Evolutionary conservation across 92 coral and sea anemone genomes (phyloP), one percentile per base, ranked within the genome.

Genomic region (Epizoanthus fatuus): DNA sequence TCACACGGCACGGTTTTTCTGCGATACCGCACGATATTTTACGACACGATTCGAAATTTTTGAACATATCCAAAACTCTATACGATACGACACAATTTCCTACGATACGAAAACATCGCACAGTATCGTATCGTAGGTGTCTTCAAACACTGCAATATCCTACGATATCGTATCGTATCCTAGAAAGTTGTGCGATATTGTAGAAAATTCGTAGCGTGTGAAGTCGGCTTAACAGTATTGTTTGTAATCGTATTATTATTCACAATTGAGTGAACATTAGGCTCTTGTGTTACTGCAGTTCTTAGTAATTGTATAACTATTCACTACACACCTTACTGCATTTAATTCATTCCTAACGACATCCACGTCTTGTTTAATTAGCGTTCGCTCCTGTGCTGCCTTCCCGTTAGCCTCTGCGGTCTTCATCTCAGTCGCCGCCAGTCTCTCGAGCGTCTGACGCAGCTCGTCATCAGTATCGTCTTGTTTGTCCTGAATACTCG

Each of bases 401-500:
- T 93, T 94, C 72, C 94, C 91, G 47, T 95, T 92, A 10, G 99
- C 99, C 58, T 95, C 97, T 35, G 95, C 96, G 70, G 99, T 95
- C 74, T 97, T 97, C 86, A 69, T 79, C 84, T 97, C 95, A 76
- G 99, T 97, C 22, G 99, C 99, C 20, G 90, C 92, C 11, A 97
- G 90, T 64, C 99, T 81, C 39, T 90, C 91, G n/a, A 97, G 85
- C 29, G 98, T 97, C 45, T 91, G 82, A 4, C 62, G 62, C 38
- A 97, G 82, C 74, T 97, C 98, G 35, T 89, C 93, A 81, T 97
- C 97, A n/a, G 99, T 97, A 63, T 97, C 99, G 37, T 97, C 94
- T 71, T 97, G 99, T 87, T 97, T 97, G 44, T 86, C 82, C 37
- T 97, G 99, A 63, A 97, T 97, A 73, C 98, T 95, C 35, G 95